These are phyloP conservation scores for Platycheirus rosarum DNA, from an alignment of 2,888 invertebrate species.

Conservation along the genomic window DNA sequence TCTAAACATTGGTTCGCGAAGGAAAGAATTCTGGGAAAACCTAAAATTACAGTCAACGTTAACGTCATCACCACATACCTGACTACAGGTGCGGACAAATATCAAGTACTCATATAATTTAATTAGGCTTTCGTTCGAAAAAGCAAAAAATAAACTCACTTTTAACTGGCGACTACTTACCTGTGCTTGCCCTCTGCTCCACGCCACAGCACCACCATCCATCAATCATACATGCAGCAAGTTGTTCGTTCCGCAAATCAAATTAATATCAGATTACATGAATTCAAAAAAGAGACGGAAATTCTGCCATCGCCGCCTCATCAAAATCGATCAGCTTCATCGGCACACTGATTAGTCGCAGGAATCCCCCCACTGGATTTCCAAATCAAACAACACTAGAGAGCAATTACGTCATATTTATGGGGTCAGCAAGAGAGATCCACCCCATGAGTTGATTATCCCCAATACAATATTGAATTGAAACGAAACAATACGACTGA, in stretches of 20 bases:
- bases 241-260: constrained; percentile 71
- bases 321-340: constrained; percentile 69
- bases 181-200: constrained; percentile 9
- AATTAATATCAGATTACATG: constrained; percentile 76
- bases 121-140: constrained; percentile 45
- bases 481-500: constrained; percentile 72
- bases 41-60: constrained; percentile 39
- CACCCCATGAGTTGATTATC: constrained; percentile 38
- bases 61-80: constrained; percentile 1
- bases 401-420: constrained; percentile 49
- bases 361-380: constrained; percentile 60
- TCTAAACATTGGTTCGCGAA: not conserved
- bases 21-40: constrained; percentile 16
- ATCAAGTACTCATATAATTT: constrained; percentile 62
- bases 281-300: constrained; percentile 75
- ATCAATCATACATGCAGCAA: constrained; percentile 43
- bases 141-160: constrained; percentile 26
- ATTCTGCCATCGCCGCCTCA: constrained; percentile 63
- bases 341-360: constrained; percentile 55
- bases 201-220: constrained; percentile 10
- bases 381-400: constrained; percentile 37
- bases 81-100: constrained; percentile 3
- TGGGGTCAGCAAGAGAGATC: constrained; percentile 48
- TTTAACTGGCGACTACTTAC: constrained; percentile 41
- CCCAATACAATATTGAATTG: constrained; percentile 38